A percentile compares a stretch with the other conserved stretches of the same genome.
Conservation (phyloP, 2,113 vertebrate species). For the Gavia stellata region DNA sequence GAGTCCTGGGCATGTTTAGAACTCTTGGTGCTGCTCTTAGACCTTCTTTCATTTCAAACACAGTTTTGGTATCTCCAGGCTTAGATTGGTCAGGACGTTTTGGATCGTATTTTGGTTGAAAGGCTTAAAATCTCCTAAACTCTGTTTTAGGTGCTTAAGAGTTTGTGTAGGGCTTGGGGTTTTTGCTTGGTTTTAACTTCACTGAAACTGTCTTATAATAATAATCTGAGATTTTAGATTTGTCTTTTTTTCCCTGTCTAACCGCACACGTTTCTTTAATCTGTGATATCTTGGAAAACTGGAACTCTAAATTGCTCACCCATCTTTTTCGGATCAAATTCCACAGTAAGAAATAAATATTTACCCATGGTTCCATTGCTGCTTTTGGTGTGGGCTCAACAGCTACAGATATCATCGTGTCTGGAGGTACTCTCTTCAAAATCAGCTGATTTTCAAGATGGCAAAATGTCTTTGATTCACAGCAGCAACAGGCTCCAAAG, state of each 20-base stretch:
- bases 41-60: not conserved
- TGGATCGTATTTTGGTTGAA: not conserved
- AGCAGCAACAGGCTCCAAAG: not conserved
- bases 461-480: not conserved
- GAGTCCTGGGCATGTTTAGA: not conserved
- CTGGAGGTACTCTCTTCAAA: not conserved
- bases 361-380: not conserved
- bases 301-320: not conserved
- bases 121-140: not conserved
- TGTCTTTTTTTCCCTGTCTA: not conserved
- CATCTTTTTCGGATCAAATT: not conserved
- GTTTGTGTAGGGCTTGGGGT: not conserved
- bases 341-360: not conserved
- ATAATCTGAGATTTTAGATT: not conserved
- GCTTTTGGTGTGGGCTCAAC: not conserved
- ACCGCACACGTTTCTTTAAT: not conserved
- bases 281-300: not conserved
- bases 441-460: not conserved
- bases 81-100: not conserved
- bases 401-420: not conserved
- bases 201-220: not conserved
- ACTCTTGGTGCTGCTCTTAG: not conserved
- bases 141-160: not conserved
- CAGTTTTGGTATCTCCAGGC: not conserved
- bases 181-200: not conserved